Base-by-base conservation (phyloP, 2,888 invertebrate species). In the Chesias legatella region DNA sequence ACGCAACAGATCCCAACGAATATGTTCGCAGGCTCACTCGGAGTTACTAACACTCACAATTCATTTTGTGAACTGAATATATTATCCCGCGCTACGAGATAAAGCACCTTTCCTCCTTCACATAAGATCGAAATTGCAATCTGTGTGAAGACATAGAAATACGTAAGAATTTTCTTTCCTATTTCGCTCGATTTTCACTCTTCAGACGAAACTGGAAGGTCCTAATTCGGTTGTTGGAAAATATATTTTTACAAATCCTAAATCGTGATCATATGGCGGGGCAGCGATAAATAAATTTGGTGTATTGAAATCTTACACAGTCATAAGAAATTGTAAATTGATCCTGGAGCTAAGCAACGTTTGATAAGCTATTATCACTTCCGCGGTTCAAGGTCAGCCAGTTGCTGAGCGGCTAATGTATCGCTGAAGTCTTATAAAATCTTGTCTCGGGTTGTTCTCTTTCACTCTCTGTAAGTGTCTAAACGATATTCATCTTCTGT, bases 1-100 rank as follows among this genome's bases (percentile, higher is more conserved):
- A 73, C 77, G 81, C 83, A 83, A 85, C 84, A 86, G 85, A 86
- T 86, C 81, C 79, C 76, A 58, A 69, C 77, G 84, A 88, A 88
- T 86, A 85, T 86, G 86, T 86, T 88, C 83, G 73, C 82, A 78
- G 80, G 77, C 84, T 85, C 88, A 81, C 82, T 83, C 79, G 59
- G 79, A 88, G 84, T 85, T 86, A 85, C 82, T 85, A 86, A 86
- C 85, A 83, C 79, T 82, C 81, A 79, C 85, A 86, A 88, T 88
- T 88, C 86, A 88, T 88, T 86, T 86, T 85, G 83, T 73, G 82
- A 83, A 85, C 83, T 80, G 88, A 88, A 88, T 88, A 88, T 75
- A 86, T 88, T 88, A 85, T 59, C 51, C 48, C 37, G 35, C 49
- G 54, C 63, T 75, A 75, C 67, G 60, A 69, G 63, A 81, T 72